These are phyloP conservation scores for Halichoeres trimaculatus DNA, from an alignment of 2,113 vertebrate genomes.

Conservation along the genomic window DNA sequence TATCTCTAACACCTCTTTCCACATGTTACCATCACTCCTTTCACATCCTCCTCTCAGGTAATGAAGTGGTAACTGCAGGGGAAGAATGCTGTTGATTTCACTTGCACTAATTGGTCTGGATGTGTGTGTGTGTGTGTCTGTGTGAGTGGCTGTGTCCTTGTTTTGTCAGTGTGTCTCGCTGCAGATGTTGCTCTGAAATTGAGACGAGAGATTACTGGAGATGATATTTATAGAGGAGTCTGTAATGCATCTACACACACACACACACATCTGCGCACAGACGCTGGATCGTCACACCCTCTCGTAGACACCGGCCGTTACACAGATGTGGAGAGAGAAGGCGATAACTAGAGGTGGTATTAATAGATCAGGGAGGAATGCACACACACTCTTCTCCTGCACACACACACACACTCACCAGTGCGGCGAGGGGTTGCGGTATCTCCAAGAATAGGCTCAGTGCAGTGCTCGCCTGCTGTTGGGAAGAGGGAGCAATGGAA, in stretches of 20 bases:
- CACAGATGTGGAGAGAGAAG: slow-evolving; percentile 76
- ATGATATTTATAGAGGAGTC: slow-evolving; percentile 73
- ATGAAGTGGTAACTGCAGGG: slow-evolving; percentile 23
- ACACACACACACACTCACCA: slow-evolving; percentile 32
- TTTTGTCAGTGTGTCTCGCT: slow-evolving; percentile 56
- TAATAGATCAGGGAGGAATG: slow-evolving; percentile 71
- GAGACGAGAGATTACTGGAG: slow-evolving; percentile 60
- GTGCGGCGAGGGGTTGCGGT: slow-evolving; percentile 60
- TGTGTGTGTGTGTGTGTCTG: slow-evolving; percentile 19
- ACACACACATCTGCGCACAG: slow-evolving; percentile 6
- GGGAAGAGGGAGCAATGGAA: slow-evolving; percentile 50
- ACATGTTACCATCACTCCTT: neutral
- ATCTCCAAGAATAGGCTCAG: slow-evolving; percentile 72
- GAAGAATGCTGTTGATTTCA: slow-evolving; percentile 19
- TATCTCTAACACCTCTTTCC: neutral
- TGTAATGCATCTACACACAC: slow-evolving; percentile 21
- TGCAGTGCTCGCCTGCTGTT: slow-evolving; percentile 47
- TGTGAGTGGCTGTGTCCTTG: slow-evolving; percentile 30
- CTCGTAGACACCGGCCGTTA: slow-evolving; percentile 57
- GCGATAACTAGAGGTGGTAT: slow-evolving; percentile 73
- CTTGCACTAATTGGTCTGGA: slow-evolving; percentile 38
- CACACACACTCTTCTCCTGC: slow-evolving; percentile 24
- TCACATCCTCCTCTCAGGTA: neutral
- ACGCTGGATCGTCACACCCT: slow-evolving; percentile 57
- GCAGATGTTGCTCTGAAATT: slow-evolving; percentile 68